A percentile compares a stretch with the other conserved stretches of the same genome.
Conservation (phyloP, 2,797 vertebrate species). For the Scolopax bukidnonensis region DNA sequence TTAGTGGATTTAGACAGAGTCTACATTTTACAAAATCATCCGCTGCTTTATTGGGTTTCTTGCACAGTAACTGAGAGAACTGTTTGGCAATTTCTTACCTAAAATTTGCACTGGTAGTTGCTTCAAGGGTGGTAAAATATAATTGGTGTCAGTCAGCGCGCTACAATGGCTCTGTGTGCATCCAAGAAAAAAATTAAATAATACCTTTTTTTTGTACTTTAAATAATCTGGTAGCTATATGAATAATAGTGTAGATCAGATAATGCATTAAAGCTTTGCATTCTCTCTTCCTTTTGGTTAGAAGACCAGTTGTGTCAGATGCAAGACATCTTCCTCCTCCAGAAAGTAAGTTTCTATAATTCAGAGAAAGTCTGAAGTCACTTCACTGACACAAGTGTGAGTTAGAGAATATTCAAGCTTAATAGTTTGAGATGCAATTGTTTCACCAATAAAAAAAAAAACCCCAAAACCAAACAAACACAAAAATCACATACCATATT, state of each 20-base stretch:
- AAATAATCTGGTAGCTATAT: neutral
- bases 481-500: neutral
- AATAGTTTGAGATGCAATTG: neutral
- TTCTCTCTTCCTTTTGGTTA: neutral
- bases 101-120: neutral
- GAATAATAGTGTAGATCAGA: neutral
- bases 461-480: neutral
- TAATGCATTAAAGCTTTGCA: neutral
- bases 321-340: neutral
- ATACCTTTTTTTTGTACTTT: neutral
- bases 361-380: neutral
- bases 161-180: neutral
- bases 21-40: neutral
- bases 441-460: neutral
- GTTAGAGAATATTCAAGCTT: neutral
- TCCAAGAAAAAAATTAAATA: neutral
- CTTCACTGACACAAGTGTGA: neutral
- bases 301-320: neutral
- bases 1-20: neutral
- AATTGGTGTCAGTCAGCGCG: neutral
- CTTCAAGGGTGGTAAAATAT: neutral
- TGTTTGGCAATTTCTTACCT: neutral
- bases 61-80: neutral
- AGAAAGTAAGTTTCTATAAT: neutral
- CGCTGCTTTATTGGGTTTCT: neutral